Conservation (phyloP, 2,888 invertebrate species). For the Eupeodes luniger region DNA sequence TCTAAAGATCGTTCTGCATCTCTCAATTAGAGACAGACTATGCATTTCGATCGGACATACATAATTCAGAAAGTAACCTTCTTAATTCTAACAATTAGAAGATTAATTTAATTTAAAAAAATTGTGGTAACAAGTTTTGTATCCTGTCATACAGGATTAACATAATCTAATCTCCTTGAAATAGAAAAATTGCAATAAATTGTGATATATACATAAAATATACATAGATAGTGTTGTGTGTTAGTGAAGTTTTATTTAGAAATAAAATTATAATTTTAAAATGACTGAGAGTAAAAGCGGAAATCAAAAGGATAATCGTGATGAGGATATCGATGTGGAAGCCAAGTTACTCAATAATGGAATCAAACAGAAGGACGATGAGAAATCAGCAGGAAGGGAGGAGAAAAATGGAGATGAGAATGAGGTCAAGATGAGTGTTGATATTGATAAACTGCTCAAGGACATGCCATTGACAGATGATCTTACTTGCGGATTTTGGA, state of each 20-base stretch:
- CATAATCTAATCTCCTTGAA: not conserved
- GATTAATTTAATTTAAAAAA: not conserved
- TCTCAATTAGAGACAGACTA: constrained; percentile 9
- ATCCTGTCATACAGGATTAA: not conserved
- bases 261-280: constrained; percentile 18
- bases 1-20: constrained; percentile 37
- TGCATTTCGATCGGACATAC: constrained; percentile 53
- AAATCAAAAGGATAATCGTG: constrained; percentile 59
- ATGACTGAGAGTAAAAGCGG: constrained; percentile 62
- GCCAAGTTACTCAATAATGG: constrained; percentile 79
- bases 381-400: constrained; percentile 77
- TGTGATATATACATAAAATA: constrained; percentile 31
- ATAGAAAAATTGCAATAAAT: constrained; percentile 25
- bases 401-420: constrained; percentile 76
- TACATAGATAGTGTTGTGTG: constrained; percentile 10
- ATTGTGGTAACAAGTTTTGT: no score
- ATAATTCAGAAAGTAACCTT: not conserved
- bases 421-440: constrained; percentile 81
- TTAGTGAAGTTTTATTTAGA: constrained; percentile 6
- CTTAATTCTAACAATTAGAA: not conserved
- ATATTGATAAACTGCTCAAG: constrained; percentile 84
- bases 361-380: constrained; percentile 65
- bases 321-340: constrained; percentile 74
- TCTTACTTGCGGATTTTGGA: constrained; percentile 88
- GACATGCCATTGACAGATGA: constrained; percentile 86